Conservation (phyloP, 92 coral and sea anemone species). For the Ricordea florida region DNA sequence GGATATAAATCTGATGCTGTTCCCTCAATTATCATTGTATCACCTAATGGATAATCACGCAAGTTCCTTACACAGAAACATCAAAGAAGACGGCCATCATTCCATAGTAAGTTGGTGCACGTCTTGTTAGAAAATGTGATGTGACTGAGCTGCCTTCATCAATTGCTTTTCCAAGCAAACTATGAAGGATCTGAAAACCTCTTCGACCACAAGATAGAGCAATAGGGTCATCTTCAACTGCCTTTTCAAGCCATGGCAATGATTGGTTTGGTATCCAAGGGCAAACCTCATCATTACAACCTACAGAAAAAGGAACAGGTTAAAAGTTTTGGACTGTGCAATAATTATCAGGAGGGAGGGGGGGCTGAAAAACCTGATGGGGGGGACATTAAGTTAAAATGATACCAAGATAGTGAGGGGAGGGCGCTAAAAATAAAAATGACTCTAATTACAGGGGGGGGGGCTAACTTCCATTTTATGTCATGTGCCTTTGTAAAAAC, state of each 20-base stretch:
- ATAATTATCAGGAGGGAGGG: no score
- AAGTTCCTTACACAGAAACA: not conserved
- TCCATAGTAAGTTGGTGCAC: constrained; percentile 80
- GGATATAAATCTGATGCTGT: no score
- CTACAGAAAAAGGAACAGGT: no score
- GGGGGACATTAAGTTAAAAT: no score
- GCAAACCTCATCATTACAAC: not conserved
- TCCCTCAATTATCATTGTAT: no score
- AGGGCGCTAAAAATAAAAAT: no score
- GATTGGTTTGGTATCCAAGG: constrained; percentile 46
- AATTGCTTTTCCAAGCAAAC: constrained; percentile 37
- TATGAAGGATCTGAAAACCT: constrained; percentile 67
- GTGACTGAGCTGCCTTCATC: constrained; percentile 20
- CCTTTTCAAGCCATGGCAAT: constrained; percentile 40
- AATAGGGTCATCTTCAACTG: constrained; percentile 25
- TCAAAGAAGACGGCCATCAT: constrained; percentile 65
- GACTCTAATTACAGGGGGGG: no score
- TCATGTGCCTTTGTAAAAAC: no score
- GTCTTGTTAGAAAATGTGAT: constrained; percentile 55
- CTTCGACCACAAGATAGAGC: constrained; percentile 67
- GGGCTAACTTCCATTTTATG: no score
- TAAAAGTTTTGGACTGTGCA: no score
- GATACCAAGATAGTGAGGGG: no score
- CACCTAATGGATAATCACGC: not conserved
- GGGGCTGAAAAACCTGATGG: no score